A percentile compares a stretch with the other conserved stretches of the same genome.
Conservation (phyloP, 2,113 vertebrate species). For the Sterna hirundo region DNA sequence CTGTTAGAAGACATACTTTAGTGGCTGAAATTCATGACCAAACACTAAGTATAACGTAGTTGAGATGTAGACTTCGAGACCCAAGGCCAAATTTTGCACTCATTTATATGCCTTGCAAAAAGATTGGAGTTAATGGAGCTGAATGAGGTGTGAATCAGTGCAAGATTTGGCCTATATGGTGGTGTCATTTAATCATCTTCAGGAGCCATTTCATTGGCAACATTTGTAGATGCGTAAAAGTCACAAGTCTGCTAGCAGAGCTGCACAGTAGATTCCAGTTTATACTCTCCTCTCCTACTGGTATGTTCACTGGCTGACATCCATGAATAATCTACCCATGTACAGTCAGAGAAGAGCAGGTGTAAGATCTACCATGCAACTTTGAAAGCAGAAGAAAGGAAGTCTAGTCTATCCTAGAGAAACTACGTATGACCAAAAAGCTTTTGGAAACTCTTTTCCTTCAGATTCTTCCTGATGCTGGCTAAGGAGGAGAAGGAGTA, state of each 20-base stretch:
- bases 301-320: slow-evolving; percentile 18
- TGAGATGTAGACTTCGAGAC: background rate
- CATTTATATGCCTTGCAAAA: background rate
- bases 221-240: background rate
- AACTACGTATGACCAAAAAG: background rate
- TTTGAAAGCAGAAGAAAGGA: slow-evolving; percentile 46
- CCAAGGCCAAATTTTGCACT: slow-evolving; percentile 8
- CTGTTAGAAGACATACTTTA: background rate
- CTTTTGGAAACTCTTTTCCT: slow-evolving; percentile 22
- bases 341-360: background rate
- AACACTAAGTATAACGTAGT: background rate
- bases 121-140: background rate
- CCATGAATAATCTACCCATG: background rate
- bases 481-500: slow-evolving; percentile 37
- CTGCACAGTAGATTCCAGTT: slow-evolving; percentile 19
- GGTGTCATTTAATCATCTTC: slow-evolving; percentile 10
- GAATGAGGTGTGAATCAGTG: slow-evolving; percentile 24
- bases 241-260: slow-evolving; percentile 8
- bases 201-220: slow-evolving; percentile 7
- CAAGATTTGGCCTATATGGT: slow-evolving; percentile 6
- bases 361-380: slow-evolving; percentile 7
- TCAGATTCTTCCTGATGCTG: slow-evolving; percentile 28
- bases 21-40: background rate
- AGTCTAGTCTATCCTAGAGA: slow-evolving; percentile 1
- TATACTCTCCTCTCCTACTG: slow-evolving; percentile 15